A percentile compares a stretch with the other conserved stretches of the same genome.
Conservation (phyloP, 35 echinoderm and acorn worm species). For the Holothuria glaberrima region DNA sequence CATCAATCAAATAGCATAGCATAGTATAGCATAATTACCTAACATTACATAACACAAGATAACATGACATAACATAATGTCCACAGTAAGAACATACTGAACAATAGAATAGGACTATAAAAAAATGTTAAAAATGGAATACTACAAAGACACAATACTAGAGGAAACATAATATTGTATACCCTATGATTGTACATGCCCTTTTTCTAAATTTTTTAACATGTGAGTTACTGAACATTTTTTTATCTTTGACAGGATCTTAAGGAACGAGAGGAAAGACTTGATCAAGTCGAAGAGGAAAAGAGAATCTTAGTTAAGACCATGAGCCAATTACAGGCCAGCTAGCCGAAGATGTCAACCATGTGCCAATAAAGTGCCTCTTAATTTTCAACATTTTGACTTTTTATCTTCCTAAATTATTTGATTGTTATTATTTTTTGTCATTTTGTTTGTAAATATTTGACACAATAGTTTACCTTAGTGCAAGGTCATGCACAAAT, state of each 20-base stretch:
- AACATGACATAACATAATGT: too few relatives aligned
- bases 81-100: too few relatives aligned
- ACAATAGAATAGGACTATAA: too few relatives aligned
- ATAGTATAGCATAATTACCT: too few relatives aligned
- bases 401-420: neutral
- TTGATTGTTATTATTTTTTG: slow-evolving; percentile 8
- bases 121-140: too few relatives aligned
- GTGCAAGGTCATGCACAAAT: neutral
- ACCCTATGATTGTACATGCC: too few relatives aligned
- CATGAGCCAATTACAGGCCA: slow-evolving; percentile 33
- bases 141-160: too few relatives aligned
- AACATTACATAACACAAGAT: too few relatives aligned
- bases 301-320: slow-evolving; percentile 47
- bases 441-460: slow-evolving; percentile 24
- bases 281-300: slow-evolving; percentile 52
- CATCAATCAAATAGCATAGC: too few relatives aligned
- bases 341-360: slow-evolving; percentile 37
- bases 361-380: slow-evolving; percentile 55
- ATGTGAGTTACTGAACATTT: too few relatives aligned
- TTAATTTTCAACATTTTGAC: neutral
- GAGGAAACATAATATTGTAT: too few relatives aligned
- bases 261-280: slow-evolving; percentile 47
- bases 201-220: too few relatives aligned
- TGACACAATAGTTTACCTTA: neutral
- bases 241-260: slow-evolving; percentile 4